Evolutionary conservation across 2,888 invertebrate genomes (phyloP).

Genomic region (Orchesellides sinensis): DNA sequence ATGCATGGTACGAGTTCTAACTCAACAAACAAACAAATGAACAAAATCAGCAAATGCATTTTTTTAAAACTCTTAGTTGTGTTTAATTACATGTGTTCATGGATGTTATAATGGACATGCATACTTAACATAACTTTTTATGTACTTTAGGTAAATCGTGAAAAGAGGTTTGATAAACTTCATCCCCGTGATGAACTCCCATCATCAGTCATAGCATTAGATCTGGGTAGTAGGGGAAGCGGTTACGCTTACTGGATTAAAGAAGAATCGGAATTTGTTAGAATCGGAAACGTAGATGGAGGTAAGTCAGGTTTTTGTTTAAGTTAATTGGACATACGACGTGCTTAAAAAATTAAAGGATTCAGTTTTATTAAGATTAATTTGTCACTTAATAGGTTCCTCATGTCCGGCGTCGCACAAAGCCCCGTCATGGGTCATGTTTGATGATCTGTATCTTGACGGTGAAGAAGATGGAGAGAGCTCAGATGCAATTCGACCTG

Average conservation of each 20-base stretch:
- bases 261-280: constrained; percentile 68
- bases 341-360: too few species aligned
- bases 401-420: constrained; percentile 70
- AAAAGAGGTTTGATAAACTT: constrained; percentile 45
- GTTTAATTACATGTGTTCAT: neutral
- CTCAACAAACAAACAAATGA: too few species aligned
- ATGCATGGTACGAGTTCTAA: too few species aligned
- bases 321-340: too few species aligned
- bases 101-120: too few species aligned
- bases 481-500: constrained; percentile 56
- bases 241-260: constrained; percentile 72
- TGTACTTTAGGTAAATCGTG: constrained; percentile 58
- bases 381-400: constrained; percentile 34
- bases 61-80: too few species aligned
- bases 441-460: constrained; percentile 68
- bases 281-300: constrained; percentile 71
- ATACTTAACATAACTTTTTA: neutral
- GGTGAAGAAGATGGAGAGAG: constrained; percentile 66
- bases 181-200: constrained; percentile 56
- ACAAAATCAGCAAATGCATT: too few species aligned
- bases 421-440: constrained; percentile 72
- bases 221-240: constrained; percentile 71
- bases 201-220: constrained; percentile 70
- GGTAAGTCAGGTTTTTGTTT: too few species aligned
- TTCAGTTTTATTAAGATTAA: neutral